These are phyloP conservation scores for Odontophorus gujanensis DNA, from an alignment of 2,113 vertebrate genomes.

Conservation along the genomic window DNA sequence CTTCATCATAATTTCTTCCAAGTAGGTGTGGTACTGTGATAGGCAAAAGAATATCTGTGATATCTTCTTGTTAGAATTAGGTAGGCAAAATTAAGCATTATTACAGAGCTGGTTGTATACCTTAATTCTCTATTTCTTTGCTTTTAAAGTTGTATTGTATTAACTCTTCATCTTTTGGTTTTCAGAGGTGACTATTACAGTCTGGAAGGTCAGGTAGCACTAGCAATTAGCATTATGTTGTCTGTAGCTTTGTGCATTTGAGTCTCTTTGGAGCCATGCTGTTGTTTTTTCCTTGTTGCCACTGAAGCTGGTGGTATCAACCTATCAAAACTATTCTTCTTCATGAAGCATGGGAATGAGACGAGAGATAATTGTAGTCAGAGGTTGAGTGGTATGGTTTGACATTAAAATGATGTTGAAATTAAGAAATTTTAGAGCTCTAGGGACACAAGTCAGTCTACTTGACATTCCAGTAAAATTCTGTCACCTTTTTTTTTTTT, in stretches of 20 bases:
- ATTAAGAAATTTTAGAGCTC: not conserved
- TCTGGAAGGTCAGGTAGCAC: constrained; percentile 12
- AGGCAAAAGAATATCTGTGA: not conserved
- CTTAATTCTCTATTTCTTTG: not conserved
- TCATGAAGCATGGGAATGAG: not conserved
- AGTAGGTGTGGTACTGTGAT: too few species aligned
- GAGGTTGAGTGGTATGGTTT: not conserved
- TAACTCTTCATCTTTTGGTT: not conserved
- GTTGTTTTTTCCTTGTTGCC: not conserved
- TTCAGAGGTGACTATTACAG: constrained; percentile 15
- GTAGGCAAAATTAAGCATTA: not conserved
- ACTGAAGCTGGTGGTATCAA: not conserved
- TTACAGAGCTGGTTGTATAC: not conserved
- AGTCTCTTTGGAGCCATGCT: not conserved
- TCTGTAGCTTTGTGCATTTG: not conserved
- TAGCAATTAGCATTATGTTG: not conserved
- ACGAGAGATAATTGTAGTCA: not conserved
- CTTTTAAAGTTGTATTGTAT: not conserved
- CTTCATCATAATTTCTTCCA: not conserved
- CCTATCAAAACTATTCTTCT: not conserved
- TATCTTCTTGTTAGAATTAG: not conserved
- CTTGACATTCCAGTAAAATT: not conserved
- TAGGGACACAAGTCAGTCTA: not conserved
- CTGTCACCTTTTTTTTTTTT: not conserved
- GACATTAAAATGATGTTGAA: not conserved